Conservation (phyloP, 2,888 invertebrate species). For the Eristalinus sepulchralis region DNA sequence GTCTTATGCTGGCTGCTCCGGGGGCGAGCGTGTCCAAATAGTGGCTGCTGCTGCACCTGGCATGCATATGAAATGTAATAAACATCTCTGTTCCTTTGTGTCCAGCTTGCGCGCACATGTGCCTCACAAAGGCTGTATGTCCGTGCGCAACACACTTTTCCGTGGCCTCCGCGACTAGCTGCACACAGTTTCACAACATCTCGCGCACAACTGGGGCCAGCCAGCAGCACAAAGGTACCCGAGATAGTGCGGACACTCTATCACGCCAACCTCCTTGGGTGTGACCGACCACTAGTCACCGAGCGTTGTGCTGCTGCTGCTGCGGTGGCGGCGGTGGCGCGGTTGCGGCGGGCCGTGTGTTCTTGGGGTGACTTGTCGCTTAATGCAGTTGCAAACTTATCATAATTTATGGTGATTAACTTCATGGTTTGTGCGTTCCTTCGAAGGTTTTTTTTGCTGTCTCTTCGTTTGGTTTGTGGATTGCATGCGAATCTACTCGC, state of each 20-base stretch:
- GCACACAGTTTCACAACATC: constrained; percentile 48
- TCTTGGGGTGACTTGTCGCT: constrained; percentile 35
- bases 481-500: background rate
- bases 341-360: background rate
- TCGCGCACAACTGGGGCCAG: background rate
- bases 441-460: constrained; percentile 23
- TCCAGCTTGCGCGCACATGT: constrained; percentile 32
- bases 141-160: constrained; percentile 47
- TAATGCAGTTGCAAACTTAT: constrained; percentile 52
- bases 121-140: constrained; percentile 20
- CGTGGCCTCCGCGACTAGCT: constrained; percentile 12
- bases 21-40: background rate
- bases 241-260: constrained; percentile 17
- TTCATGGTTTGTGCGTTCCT: constrained; percentile 48
- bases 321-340: background rate
- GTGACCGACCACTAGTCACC: constrained; percentile 42
- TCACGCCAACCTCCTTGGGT: constrained; percentile 44
- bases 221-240: constrained; percentile 30
- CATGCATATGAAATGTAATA: constrained; percentile 58
- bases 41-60: constrained; percentile 53
- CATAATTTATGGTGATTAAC: constrained; percentile 67
- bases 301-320: background rate
- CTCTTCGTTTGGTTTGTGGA: background rate
- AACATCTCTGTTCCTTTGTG: constrained; percentile 64
- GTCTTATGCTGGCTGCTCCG: background rate